Evolutionary conservation across 2,797 vertebrate genomes (phyloP).

Genomic region (Phoxinus dragarum): DNA sequence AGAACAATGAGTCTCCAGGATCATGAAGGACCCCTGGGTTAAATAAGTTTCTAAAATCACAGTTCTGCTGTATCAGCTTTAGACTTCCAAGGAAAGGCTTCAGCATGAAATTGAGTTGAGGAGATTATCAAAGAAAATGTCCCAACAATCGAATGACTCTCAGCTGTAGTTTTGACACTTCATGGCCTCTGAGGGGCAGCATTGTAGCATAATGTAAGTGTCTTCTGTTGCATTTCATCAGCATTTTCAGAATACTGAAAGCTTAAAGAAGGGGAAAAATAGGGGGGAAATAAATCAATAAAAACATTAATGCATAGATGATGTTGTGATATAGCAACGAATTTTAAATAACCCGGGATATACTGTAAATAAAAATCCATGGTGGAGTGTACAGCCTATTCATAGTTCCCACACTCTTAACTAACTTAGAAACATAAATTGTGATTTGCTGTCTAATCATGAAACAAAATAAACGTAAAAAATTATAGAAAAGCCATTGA

Average conservation of each 20-base stretch:
- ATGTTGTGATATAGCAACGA: neutral
- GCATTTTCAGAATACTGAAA: neutral
- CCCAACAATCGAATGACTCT: neutral
- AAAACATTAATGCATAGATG: no score
- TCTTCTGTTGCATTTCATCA: neutral
- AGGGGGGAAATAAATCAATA: no score
- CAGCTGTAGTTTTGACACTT: neutral
- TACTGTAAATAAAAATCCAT: neutral
- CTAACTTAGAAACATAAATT: neutral
- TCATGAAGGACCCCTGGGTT: neutral
- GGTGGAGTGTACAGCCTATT: no score
- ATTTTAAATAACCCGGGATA: neutral
- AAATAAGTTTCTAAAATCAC: neutral
- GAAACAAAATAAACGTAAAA: neutral
- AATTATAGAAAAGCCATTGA: neutral
- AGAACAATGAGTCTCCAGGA: neutral
- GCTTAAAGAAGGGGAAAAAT: neutral
- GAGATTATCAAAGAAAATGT: neutral
- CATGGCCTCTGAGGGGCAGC: slow-evolving; percentile 8
- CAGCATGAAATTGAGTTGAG: neutral
- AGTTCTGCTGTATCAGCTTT: neutral
- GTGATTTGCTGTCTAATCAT: neutral
- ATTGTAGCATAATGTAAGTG: neutral
- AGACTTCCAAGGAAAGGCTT: neutral
- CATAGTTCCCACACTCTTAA: neutral